These are phyloP conservation scores for Xenentodon cancila DNA, from an alignment of 2,797 vertebrate species.

Conservation along the genomic window DNA sequence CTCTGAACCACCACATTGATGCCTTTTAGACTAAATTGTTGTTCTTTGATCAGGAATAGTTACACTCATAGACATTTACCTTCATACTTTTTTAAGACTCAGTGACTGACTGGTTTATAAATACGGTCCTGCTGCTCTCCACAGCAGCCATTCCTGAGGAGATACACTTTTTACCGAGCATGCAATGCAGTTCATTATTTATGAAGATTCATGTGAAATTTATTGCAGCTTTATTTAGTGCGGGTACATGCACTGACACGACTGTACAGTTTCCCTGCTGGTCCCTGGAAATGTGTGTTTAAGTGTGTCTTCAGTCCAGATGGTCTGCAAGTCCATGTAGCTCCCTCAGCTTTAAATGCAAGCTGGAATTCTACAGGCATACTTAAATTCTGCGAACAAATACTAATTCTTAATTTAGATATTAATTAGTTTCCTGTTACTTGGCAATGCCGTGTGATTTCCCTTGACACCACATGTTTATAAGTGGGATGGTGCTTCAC, in stretches of 20 bases:
- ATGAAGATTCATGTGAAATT: constrained; percentile 61
- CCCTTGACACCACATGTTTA: constrained; percentile 60
- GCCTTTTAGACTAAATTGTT: not conserved
- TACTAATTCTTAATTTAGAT: constrained; percentile 75
- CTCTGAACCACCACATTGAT: not conserved
- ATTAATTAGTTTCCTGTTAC: constrained; percentile 74
- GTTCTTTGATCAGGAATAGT: constrained; percentile 18
- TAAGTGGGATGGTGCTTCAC: constrained; percentile 47
- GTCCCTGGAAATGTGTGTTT: constrained; percentile 7
- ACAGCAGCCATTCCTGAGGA: constrained; percentile 26
- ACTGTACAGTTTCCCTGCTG: constrained; percentile 17
- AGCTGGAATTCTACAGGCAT: constrained; percentile 45
- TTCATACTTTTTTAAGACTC: not conserved
- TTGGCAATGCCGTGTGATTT: constrained; percentile 70
- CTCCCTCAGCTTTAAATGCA: constrained; percentile 43
- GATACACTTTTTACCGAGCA: constrained; percentile 30
- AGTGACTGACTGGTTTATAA: constrained; percentile 10
- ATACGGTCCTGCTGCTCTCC: constrained; percentile 20
- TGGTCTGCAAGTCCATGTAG: constrained; percentile 47
- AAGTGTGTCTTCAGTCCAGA: constrained; percentile 50
- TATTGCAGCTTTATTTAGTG: constrained; percentile 44
- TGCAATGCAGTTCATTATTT: constrained; percentile 55
- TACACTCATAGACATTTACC: not conserved
- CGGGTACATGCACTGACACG: constrained; percentile 22
- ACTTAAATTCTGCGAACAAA: constrained; percentile 67